Evolutionary conservation across 2,113 vertebrate genomes (phyloP).

Genomic region (Lonchura striata): DNA sequence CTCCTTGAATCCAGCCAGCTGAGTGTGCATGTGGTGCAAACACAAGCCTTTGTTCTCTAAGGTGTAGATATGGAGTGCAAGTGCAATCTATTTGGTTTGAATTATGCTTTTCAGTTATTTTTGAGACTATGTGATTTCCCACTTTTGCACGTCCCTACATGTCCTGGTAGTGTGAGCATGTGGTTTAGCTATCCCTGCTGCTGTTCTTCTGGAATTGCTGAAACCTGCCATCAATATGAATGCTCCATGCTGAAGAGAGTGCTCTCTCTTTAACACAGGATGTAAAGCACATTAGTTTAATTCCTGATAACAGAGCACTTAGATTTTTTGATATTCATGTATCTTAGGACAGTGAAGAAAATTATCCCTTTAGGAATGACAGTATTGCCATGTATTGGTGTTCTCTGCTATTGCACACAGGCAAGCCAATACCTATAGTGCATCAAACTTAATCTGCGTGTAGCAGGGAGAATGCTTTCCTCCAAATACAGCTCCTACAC

Average conservation of each 20-base stretch:
- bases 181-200: background rate
- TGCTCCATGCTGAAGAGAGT: background rate
- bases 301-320: background rate
- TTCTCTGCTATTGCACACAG: background rate
- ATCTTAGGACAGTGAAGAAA: background rate
- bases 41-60: background rate
- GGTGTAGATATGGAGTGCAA: fast-evolving
- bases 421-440: background rate
- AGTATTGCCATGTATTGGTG: background rate
- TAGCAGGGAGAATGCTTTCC: background rate
- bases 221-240: background rate
- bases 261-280: background rate
- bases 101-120: background rate
- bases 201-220: background rate
- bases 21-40: background rate
- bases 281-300: background rate
- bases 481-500: background rate
- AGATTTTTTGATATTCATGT: background rate
- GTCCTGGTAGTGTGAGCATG: fast-evolving
- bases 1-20: background rate
- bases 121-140: fast-evolving
- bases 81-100: background rate
- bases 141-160: fast-evolving
- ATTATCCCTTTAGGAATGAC: background rate
- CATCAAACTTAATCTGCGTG: background rate